Conservation (phyloP, 2,888 invertebrate genomes). For the Trissolcus japonicus region DNA sequence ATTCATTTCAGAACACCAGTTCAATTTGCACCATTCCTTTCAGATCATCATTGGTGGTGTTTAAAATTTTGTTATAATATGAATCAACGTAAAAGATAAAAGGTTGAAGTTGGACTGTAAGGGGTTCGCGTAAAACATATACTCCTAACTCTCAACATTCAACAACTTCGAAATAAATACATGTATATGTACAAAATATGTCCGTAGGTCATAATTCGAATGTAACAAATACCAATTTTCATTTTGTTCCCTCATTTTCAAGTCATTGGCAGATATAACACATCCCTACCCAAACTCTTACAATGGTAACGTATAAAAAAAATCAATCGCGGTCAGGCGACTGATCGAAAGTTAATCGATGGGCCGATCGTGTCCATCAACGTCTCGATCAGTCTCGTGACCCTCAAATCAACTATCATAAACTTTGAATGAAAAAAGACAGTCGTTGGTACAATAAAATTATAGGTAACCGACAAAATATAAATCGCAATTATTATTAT, state of each 20-base stretch:
- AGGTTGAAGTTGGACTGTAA: not conserved
- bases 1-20: no score
- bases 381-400: constrained; percentile 24
- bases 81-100: not conserved
- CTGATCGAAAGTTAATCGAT: constrained; percentile 27
- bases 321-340: constrained; percentile 31
- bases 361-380: constrained; percentile 35
- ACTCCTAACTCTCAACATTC: constrained; percentile 5
- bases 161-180: constrained; percentile 34
- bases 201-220: constrained; percentile 29
- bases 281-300: constrained; percentile 6
- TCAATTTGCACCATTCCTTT: no score
- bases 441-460: constrained; percentile 36
- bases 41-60: no score
- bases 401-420: constrained; percentile 50
- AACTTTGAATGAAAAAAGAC: constrained; percentile 54
- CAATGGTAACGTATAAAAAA: constrained; percentile 40
- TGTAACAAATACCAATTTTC: constrained; percentile 14
- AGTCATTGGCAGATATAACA: constrained; percentile 1
- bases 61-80: no score
- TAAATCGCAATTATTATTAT: constrained; percentile 13
- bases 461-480: not conserved
- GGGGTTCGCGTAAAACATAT: not conserved
- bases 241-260: not conserved
- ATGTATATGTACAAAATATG: constrained; percentile 39